A percentile compares a stretch with the other conserved stretches of the same genome.
phyloP scores from a whole-genome alignment of 1,140 invertebrate genomes.

The Scaptomyza graminum region DNA sequence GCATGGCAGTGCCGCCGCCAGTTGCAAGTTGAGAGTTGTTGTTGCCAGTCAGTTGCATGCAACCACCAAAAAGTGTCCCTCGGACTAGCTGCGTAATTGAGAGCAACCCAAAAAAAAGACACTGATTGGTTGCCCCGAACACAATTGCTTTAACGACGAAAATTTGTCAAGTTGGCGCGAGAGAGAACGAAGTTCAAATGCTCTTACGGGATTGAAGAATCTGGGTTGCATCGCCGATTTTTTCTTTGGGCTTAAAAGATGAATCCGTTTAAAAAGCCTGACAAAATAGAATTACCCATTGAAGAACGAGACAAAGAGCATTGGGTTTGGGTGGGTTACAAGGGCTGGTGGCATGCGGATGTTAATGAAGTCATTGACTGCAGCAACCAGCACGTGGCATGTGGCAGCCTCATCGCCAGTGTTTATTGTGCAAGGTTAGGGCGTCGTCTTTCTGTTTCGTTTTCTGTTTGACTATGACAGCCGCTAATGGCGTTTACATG shows the following conservation, averaged over 20 bases:
- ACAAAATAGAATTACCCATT: background rate
- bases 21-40: background rate
- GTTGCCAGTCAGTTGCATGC: conserved; percentile 26
- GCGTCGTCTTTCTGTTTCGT: no score
- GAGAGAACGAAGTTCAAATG: background rate
- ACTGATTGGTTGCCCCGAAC: conserved; percentile 13
- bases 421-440: conserved; percentile 76
- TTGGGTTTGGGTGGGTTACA: background rate
- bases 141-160: conserved; percentile 36
- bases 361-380: conserved; percentile 71
- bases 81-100: conserved; percentile 65
- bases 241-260: no score
- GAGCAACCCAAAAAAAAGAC: conserved; percentile 24
- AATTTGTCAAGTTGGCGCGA: background rate
- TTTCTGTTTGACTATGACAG: conserved; percentile 34
- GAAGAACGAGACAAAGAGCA: conserved; percentile 53
- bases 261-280: no score
- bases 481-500: conserved; percentile 63
- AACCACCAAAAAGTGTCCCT: conserved; percentile 52
- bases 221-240: no score
- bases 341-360: conserved; percentile 22
- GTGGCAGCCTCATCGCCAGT: conserved; percentile 39
- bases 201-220: background rate
- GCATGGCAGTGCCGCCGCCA: conserved; percentile 34
- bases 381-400: conserved; percentile 60